Evolutionary conservation across 2,113 vertebrate species (phyloP), one percentile per base, ranked within the genome.

Genomic region (Cyprinus carpio): DNA sequence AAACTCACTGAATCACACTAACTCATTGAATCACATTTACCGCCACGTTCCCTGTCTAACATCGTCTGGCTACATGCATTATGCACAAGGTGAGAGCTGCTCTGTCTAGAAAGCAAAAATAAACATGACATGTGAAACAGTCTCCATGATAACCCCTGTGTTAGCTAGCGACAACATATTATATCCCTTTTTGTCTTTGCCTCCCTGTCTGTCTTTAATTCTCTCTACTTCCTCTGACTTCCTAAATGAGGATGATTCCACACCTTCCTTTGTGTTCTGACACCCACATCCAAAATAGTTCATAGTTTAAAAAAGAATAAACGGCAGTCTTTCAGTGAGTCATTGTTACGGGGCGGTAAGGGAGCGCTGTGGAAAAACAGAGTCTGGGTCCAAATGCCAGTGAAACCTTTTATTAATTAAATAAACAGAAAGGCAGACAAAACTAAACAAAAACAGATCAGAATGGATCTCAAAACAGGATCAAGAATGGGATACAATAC

Each of bases 51-150:
- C 25, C 40, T 49, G 75, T 64, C 83, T 67, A 75, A 77, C 51
- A 29, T 7, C n/a, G 46, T 72, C 58, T n/a, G 31, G 34, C 7
- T 15, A 40, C 40, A 85, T 83, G 80, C 54, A 79, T 88, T 83
- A 88, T 83, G 56, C 69, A 85, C 54, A 15, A 87, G 64, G 27
- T 64, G 74, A 40, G 43, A 85, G 84, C 51, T 11, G 51, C 46
- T 40, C 10, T 13, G 64, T 64, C 74, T 75, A 29, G 79, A 72
- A 81, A 82, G 46, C 25, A 69, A 67, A 65, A 75, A 43, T 15
- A 86, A 83, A 83, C 27, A 75, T 3, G 56, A 25, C 5, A 4
- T 43, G 46, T 71, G 64, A 56, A 72, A 82, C 23, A 40, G 27
- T 2, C 56, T 87, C 75, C 25, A 76, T 79, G 4, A 85, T 54